Evolutionary conservation across 1,140 invertebrate genomes (phyloP).

Genomic region (Zeugodacus cucurbitae): DNA sequence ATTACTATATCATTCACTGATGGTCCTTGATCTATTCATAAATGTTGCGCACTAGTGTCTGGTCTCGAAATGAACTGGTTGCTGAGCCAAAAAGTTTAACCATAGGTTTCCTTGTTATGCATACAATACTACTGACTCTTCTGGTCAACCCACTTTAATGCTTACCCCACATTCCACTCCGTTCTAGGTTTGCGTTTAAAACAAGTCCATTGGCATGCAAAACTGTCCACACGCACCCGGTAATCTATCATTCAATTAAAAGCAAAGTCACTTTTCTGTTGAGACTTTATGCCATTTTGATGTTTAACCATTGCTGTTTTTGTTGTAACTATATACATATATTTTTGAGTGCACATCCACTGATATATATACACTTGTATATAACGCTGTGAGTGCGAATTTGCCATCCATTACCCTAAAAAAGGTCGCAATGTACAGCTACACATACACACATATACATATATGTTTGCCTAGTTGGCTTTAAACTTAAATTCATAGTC

Average conservation of each 20-base stretch:
- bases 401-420: too few relatives aligned
- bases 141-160: not conserved
- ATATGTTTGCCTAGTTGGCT: too few relatives aligned
- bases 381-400: too few relatives aligned
- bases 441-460: too few relatives aligned
- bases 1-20: too few relatives aligned
- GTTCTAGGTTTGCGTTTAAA: not conserved
- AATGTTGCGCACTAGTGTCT: too few relatives aligned
- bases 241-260: constrained; percentile 47
- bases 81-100: too few relatives aligned
- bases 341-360: not conserved
- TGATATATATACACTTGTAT: not conserved
- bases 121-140: not conserved
- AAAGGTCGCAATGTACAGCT: too few relatives aligned
- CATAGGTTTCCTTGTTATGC: too few relatives aligned
- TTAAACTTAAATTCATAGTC: too few relatives aligned
- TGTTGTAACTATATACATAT: not conserved
- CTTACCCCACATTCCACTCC: not conserved
- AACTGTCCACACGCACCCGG: constrained; percentile 32
- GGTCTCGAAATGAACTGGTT: too few relatives aligned
- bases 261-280: constrained; percentile 43
- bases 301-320: not conserved
- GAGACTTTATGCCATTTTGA: constrained; percentile 38
- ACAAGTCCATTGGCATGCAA: constrained; percentile 21
- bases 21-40: too few relatives aligned